Evolutionary conservation across 2,797 vertebrate species (phyloP).

Genomic region (Micrastur ruficollis): DNA sequence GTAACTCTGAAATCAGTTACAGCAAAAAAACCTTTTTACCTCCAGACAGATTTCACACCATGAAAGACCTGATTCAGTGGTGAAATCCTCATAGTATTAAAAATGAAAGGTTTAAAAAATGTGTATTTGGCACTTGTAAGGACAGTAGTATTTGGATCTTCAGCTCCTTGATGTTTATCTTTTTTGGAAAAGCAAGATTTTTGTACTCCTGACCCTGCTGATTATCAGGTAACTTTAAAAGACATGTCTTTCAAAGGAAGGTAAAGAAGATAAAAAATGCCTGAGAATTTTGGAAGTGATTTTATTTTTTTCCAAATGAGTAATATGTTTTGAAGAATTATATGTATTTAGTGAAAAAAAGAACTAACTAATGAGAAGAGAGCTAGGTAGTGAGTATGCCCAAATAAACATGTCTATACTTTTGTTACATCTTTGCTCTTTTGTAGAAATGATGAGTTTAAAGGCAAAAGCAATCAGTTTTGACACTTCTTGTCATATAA

Average conservation of each 20-base stretch:
- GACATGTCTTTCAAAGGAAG: neutral
- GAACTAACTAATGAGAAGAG: neutral
- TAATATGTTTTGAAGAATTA: neutral
- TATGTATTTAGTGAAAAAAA: neutral
- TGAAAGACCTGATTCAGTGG: neutral
- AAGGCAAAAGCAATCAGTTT: neutral
- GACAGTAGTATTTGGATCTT: conserved; percentile 74
- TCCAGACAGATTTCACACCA: neutral
- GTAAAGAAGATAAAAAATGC: neutral
- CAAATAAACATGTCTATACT: neutral
- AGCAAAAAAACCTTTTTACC: neutral
- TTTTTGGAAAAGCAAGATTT: conserved; percentile 62
- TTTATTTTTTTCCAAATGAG: neutral
- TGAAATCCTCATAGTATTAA: neutral
- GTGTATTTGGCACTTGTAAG: neutral
- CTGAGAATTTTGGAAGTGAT: neutral
- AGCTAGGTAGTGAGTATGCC: neutral
- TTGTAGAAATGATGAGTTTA: neutral
- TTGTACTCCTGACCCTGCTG: conserved; percentile 61
- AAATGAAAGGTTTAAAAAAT: neutral
- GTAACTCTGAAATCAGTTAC: neutral
- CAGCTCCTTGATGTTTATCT: conserved; percentile 23
- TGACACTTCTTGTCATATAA: neutral
- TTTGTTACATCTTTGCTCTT: neutral
- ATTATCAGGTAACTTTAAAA: conserved; percentile 74